These are phyloP conservation scores for Cheilosia variabilis DNA, from an alignment of 2,888 invertebrate species.

Conservation along the genomic window DNA sequence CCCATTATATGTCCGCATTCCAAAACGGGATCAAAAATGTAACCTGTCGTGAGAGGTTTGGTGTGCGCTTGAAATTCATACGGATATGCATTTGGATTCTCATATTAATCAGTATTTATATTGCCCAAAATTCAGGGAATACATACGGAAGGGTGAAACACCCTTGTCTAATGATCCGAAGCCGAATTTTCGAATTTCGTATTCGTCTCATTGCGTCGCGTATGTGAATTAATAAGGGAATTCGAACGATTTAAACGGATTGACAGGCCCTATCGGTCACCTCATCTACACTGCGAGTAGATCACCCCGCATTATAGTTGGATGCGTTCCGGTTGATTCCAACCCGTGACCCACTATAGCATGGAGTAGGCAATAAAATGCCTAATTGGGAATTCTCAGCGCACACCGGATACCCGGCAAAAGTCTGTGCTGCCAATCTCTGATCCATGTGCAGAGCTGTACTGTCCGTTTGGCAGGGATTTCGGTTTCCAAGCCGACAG, in stretches of 20 bases:
- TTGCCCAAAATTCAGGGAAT: neutral
- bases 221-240: constrained; percentile 62
- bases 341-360: constrained; percentile 22
- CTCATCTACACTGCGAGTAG: neutral
- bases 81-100: neutral
- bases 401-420: constrained; percentile 27
- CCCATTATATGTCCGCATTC: too few relatives aligned
- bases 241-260: constrained; percentile 63
- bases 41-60: too few relatives aligned
- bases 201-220: constrained; percentile 56
- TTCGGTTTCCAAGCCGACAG: constrained; percentile 4
- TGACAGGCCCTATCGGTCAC: constrained; percentile 34
- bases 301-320: neutral
- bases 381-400: constrained; percentile 52
- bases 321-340: constrained; percentile 26
- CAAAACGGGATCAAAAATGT: too few relatives aligned
- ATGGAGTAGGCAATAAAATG: constrained; percentile 47
- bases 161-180: constrained; percentile 60
- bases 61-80: too few relatives aligned
- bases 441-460: constrained; percentile 13
- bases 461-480: constrained; percentile 17
- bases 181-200: constrained; percentile 50
- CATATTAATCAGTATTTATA: neutral
- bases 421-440: constrained; percentile 12
- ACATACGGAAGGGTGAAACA: neutral